Conservation (phyloP, 2,113 vertebrate species). For the Hiodon alosoides region DNA sequence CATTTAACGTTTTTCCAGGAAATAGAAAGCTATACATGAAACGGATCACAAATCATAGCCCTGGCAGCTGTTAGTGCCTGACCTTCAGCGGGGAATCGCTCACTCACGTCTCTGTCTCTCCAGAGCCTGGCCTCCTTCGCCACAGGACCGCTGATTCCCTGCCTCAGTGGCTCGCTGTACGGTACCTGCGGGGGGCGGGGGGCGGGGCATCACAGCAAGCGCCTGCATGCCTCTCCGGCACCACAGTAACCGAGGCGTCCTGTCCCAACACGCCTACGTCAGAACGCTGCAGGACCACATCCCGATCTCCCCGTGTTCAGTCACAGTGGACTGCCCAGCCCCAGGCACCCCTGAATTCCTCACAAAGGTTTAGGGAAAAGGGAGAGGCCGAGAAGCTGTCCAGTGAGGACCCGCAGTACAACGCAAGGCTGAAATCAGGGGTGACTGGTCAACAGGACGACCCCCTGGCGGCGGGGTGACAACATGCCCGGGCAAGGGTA, state of each 20-base stretch:
- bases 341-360: conserved; percentile 5
- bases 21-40: no score
- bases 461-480: neutral
- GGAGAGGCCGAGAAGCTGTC: neutral
- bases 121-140: neutral
- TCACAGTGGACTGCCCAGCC: neutral
- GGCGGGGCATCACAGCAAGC: neutral
- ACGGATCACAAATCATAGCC: no score
- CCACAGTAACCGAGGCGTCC: neutral
- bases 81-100: no score
- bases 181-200: neutral
- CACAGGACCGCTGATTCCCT: neutral
- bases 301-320: neutral
- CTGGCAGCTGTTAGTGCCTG: no score
- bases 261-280: neutral
- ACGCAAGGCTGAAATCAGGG: neutral
- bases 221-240: neutral
- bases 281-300: neutral
- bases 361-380: no score
- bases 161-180: neutral
- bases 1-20: no score
- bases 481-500: no score
- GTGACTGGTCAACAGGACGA: neutral
- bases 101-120: no score
- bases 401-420: conserved; percentile 13